phyloP scores from a whole-genome alignment of 1,140 invertebrate genomes.

The Oncopeltus fasciatus region DNA sequence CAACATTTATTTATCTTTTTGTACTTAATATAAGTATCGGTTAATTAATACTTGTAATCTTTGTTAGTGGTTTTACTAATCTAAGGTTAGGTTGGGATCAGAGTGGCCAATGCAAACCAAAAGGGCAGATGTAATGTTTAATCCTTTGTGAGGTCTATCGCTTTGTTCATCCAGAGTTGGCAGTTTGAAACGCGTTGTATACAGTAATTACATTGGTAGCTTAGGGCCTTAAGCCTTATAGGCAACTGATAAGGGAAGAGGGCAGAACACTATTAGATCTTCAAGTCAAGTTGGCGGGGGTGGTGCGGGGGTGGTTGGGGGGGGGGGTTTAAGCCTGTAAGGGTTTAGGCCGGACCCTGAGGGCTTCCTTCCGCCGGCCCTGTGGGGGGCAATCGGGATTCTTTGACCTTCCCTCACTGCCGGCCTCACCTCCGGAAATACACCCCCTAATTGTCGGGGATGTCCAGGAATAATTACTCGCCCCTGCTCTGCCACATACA shows the following conservation, averaged over 20 bases:
- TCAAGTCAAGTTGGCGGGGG: conserved; percentile 9
- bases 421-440: background rate
- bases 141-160: conserved; percentile 10
- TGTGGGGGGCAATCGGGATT: background rate
- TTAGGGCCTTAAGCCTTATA: conserved; percentile 20
- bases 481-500: too few relatives aligned
- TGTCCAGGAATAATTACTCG: too few relatives aligned
- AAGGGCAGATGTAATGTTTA: conserved; percentile 16
- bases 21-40: too few relatives aligned
- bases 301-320: too few relatives aligned
- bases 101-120: too few relatives aligned
- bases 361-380: background rate
- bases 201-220: conserved; percentile 21
- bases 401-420: background rate
- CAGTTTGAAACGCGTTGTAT: conserved; percentile 16
- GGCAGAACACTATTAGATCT: conserved; percentile 20
- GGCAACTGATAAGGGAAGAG: conserved; percentile 20
- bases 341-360: background rate
- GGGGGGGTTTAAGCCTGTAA: conserved; percentile 14
- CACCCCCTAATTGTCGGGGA: too few relatives aligned
- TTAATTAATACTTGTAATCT: too few relatives aligned
- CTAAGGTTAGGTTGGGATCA: too few relatives aligned
- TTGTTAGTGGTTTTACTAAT: too few relatives aligned
- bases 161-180: conserved; percentile 17
- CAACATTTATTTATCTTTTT: too few relatives aligned